Conservation (phyloP, 2,113 vertebrate species). For the Deroptyus accipitrinus region DNA sequence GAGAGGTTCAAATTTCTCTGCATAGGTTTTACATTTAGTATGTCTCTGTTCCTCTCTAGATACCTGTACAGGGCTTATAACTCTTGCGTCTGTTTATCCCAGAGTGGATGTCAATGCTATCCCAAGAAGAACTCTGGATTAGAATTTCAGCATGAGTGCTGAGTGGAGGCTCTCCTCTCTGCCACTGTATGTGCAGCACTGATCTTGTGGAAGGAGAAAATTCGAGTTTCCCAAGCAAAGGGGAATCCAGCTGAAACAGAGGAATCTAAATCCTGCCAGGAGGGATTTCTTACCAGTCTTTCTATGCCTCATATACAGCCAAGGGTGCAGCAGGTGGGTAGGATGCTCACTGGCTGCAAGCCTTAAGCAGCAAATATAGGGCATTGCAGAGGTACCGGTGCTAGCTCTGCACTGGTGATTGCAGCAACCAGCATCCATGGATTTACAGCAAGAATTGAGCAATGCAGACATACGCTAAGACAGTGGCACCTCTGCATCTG, state of each 20-base stretch:
- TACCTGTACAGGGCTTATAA: not conserved
- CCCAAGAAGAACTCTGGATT: not conserved
- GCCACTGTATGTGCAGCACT: rapidly evolving
- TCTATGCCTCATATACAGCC: not conserved
- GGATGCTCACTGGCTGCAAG: not conserved
- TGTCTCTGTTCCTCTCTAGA: not conserved
- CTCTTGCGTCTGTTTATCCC: not conserved
- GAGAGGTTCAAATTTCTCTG: not conserved
- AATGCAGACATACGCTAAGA: not conserved
- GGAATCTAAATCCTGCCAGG: not conserved
- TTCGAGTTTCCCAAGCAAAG: not conserved
- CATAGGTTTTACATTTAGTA: not conserved
- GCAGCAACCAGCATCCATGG: not conserved
- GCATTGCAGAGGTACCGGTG: not conserved
- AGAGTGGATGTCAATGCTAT: not conserved
- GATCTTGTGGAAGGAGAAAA: not conserved
- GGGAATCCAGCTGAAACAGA: not conserved
- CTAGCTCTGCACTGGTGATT: rapidly evolving
- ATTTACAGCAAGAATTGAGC: not conserved
- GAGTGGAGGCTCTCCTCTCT: not conserved
- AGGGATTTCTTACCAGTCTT: not conserved
- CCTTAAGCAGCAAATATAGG: rapidly evolving
- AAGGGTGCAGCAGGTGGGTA: rapidly evolving
- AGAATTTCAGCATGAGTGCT: not conserved
- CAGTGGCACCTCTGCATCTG: not conserved